Conservation (phyloP, 1,140 invertebrate species). For the Chionoecetes opilio region DNA sequence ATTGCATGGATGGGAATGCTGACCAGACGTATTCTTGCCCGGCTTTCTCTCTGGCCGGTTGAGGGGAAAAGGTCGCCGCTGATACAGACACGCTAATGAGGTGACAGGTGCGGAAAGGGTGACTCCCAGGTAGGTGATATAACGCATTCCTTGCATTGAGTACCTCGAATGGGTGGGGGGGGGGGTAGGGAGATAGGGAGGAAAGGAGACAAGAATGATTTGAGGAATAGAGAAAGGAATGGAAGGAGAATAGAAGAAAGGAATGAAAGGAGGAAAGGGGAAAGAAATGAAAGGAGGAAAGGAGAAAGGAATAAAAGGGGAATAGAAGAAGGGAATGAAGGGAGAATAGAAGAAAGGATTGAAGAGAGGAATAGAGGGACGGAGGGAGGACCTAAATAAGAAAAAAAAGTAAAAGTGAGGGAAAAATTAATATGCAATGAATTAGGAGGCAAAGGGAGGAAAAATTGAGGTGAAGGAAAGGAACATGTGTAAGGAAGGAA, state of each 20-base stretch:
- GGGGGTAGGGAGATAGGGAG: no score
- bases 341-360: not conserved
- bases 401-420: not conserved
- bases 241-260: no score
- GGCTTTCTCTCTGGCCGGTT: not conserved
- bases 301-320: no score
- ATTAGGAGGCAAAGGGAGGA: not conserved
- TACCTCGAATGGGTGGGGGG: no score
- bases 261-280: no score
- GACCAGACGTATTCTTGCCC: not conserved
- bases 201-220: no score
- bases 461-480: not conserved
- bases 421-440: not conserved
- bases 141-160: not conserved
- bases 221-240: no score
- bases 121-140: not conserved
- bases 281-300: no score
- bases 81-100: constrained; percentile 28
- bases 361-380: not conserved
- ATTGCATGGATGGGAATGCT: not conserved
- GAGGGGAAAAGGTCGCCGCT: not conserved
- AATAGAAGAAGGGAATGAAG: not conserved
- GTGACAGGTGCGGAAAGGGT: constrained; percentile 12
- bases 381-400: not conserved
- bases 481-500: not conserved